Evolutionary conservation across 2,888 invertebrate genomes (phyloP).

Genomic region (Poecilus cupreus): DNA sequence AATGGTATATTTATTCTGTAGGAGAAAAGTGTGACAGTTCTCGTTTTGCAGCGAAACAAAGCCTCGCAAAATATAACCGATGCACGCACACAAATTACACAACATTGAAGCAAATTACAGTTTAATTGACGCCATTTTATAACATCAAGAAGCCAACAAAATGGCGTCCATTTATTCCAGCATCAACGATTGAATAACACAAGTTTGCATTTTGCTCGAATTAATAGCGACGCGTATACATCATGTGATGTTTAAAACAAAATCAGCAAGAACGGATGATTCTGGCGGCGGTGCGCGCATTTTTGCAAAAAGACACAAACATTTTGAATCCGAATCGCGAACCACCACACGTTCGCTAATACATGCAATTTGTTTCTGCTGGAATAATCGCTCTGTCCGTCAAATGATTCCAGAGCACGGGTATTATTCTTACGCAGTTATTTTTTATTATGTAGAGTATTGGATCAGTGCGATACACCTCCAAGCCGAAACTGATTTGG

Average conservation of each 20-base stretch:
- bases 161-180: slow-evolving; percentile 10
- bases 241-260: slow-evolving; percentile 24
- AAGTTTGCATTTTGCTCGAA: background rate
- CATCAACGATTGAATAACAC: slow-evolving; percentile 7
- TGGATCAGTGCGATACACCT: too few species aligned
- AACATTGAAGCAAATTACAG: background rate
- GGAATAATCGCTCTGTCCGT: background rate
- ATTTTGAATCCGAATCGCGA: slow-evolving; percentile 11
- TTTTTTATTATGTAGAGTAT: too few species aligned
- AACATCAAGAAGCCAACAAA: slow-evolving; percentile 25
- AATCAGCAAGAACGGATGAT: slow-evolving; percentile 25
- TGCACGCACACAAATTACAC: background rate
- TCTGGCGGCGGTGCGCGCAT: background rate
- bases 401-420: too few species aligned
- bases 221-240: background rate
- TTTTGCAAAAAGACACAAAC: slow-evolving; percentile 24
- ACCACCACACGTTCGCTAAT: slow-evolving; percentile 29
- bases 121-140: slow-evolving; percentile 10
- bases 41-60: background rate
- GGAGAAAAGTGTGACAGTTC: background rate
- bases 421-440: too few species aligned
- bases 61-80: background rate
- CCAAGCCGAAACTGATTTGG: too few species aligned
- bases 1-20: too few species aligned
- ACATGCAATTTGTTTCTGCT: background rate